Conservation (phyloP, 2,888 invertebrate species). For the Mythimna pallens region DNA sequence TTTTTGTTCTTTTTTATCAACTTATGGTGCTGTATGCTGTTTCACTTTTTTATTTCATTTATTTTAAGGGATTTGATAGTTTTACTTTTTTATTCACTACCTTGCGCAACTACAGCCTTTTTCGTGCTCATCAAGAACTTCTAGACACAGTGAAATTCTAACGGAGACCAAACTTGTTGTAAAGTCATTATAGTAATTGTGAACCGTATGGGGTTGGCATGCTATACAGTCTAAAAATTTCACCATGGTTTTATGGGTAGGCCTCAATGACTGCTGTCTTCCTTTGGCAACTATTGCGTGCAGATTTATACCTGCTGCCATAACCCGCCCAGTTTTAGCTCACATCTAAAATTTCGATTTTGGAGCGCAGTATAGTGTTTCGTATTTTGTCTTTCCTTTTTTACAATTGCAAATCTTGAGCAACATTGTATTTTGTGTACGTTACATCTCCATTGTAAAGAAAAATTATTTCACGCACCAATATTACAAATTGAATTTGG, state of each 20-base stretch:
- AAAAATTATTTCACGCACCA: background rate
- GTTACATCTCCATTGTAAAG: background rate
- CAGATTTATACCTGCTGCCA: background rate
- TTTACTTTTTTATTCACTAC: too few species aligned
- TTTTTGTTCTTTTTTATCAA: background rate
- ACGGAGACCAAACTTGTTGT: too few species aligned
- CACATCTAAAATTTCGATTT: background rate
- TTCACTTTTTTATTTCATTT: too few species aligned
- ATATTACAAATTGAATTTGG: background rate
- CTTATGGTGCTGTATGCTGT: background rate
- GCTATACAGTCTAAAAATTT: background rate
- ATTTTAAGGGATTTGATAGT: too few species aligned
- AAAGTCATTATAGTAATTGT: too few species aligned
- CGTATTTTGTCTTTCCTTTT: background rate
- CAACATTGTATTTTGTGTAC: background rate
- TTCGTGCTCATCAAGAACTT: too few species aligned
- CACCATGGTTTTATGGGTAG: background rate
- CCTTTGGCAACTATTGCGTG: background rate
- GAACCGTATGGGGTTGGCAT: too few species aligned
- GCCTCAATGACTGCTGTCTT: background rate
- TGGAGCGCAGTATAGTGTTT: background rate
- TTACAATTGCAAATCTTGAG: too few species aligned
- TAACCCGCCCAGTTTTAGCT: background rate
- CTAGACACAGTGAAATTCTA: too few species aligned
- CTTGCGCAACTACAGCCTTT: too few species aligned